Conservation (phyloP, 2,113 vertebrate species). For the Chaetops frenatus region DNA sequence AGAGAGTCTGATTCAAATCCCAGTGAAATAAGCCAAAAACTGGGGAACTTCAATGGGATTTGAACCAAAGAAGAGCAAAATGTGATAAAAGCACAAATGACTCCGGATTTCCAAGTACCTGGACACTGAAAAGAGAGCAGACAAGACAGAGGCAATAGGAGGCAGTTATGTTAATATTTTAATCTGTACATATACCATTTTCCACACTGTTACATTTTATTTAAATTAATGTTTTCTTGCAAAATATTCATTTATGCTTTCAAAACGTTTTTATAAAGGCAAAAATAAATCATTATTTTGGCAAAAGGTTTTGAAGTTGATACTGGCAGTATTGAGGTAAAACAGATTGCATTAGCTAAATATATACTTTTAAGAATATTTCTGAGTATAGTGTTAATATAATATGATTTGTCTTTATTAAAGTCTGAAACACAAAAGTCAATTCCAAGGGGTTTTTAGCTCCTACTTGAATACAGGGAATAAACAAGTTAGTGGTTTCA, state of each 20-base stretch:
- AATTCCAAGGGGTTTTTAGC: neutral
- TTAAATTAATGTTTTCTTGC: conserved; percentile 77
- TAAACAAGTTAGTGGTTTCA: conserved; percentile 18
- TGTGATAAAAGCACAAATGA: neutral
- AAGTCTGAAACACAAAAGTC: conserved; percentile 53
- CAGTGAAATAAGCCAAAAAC: neutral
- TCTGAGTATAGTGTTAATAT: conserved; percentile 61
- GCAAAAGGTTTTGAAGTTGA: conserved; percentile 84
- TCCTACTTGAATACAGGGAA: conserved; percentile 10
- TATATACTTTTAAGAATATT: conserved; percentile 59
- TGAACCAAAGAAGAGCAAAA: neutral
- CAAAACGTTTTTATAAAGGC: conserved; percentile 78
- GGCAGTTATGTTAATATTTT: conserved; percentile 79
- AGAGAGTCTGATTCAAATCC: neutral
- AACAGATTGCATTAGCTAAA: conserved; percentile 77
- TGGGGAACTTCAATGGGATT: neutral
- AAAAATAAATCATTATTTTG: conserved; percentile 93
- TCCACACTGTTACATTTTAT: conserved; percentile 79
- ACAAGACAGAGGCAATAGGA: neutral
- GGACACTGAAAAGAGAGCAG: neutral
- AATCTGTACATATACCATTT: conserved; percentile 80
- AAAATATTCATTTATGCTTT: conserved; percentile 83
- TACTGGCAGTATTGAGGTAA: conserved; percentile 88
- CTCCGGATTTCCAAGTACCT: neutral
- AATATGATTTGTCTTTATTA: conserved; percentile 51